phyloP scores from a whole-genome alignment of 2,113 vertebrate genomes.

The Hyperoodon ampullatus region DNA sequence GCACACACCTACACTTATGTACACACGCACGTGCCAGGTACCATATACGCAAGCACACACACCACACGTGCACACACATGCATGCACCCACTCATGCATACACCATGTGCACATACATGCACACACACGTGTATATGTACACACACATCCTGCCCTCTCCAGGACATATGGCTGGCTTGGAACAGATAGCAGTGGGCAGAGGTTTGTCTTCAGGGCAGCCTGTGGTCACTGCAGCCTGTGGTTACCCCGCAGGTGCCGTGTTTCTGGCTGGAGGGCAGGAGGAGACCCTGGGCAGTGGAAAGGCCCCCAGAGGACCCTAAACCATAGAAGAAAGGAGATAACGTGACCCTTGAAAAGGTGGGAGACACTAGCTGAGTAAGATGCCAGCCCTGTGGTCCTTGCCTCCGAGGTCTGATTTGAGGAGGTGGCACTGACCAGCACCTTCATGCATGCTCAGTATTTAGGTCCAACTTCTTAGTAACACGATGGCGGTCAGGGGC shows the following conservation, averaged over 20 bases:
- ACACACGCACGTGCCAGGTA: neutral
- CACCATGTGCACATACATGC: rapidly evolving
- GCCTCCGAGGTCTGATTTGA: neutral
- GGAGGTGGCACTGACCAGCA: neutral
- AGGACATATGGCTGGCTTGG: neutral
- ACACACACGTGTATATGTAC: too few relatives aligned
- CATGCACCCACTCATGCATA: too few relatives aligned
- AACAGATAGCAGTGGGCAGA: neutral
- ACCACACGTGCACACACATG: neutral
- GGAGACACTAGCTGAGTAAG: too few relatives aligned
- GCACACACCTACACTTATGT: too few relatives aligned
- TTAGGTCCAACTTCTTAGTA: neutral
- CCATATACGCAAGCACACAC: too few relatives aligned
- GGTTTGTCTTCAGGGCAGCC: neutral
- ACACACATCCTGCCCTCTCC: neutral
- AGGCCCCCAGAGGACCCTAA: too few relatives aligned
- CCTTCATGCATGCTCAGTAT: rapidly evolving
- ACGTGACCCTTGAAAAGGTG: neutral
- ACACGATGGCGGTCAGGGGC: rapidly evolving
- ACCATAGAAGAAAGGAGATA: too few relatives aligned
- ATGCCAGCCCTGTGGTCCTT: too few relatives aligned
- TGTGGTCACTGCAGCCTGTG: neutral
- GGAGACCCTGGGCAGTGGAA: too few relatives aligned
- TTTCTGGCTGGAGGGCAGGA: neutral
- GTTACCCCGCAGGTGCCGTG: rapidly evolving